Percentiles rank a stretch among this genome's conserved stretches.
These are phyloP conservation scores for Dysmachus trigonus DNA, from an alignment of 2,888 invertebrate genomes.

Conservation along the genomic window DNA sequence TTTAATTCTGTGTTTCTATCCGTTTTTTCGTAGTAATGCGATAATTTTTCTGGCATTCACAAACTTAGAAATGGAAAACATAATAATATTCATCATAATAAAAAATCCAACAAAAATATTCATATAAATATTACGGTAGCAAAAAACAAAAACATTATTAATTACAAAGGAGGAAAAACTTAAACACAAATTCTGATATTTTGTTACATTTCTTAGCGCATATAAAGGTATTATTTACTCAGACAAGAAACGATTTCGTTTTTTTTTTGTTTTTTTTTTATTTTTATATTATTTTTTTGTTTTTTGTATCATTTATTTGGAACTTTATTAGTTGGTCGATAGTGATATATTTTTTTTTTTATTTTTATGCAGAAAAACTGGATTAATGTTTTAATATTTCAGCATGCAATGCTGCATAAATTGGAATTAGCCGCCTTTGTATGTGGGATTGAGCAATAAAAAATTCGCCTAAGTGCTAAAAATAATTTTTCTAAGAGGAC, in stretches of 20 bases:
- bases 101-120: conserved; percentile 12
- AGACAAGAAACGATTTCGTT: conserved; percentile 36
- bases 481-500: conserved; percentile 34
- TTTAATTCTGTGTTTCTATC: background rate
- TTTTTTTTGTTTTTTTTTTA: background rate
- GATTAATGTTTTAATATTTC: background rate
- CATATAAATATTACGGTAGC: conserved; percentile 9
- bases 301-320: conserved; percentile 3
- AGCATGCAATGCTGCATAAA: background rate
- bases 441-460: conserved; percentile 31
- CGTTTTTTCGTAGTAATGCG: background rate
- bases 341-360: too few species aligned
- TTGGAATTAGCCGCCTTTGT: background rate
- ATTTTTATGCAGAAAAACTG: background rate
- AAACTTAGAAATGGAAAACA: background rate
- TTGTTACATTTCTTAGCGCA: conserved; percentile 13
- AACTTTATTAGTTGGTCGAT: conserved; percentile 31
- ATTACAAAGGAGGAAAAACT: conserved; percentile 12
- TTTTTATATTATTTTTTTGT: background rate
- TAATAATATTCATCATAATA: conserved; percentile 6
- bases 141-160: conserved; percentile 24
- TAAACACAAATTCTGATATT: conserved; percentile 17
- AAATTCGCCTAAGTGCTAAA: conserved; percentile 34
- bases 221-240: conserved; percentile 1
- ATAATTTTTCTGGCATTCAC: background rate